Percentiles rank a stretch among this genome's conserved stretches.
These are phyloP conservation scores for Mechanitis mazaeus DNA, from an alignment of 2,888 invertebrate genomes.

Conservation along the genomic window DNA sequence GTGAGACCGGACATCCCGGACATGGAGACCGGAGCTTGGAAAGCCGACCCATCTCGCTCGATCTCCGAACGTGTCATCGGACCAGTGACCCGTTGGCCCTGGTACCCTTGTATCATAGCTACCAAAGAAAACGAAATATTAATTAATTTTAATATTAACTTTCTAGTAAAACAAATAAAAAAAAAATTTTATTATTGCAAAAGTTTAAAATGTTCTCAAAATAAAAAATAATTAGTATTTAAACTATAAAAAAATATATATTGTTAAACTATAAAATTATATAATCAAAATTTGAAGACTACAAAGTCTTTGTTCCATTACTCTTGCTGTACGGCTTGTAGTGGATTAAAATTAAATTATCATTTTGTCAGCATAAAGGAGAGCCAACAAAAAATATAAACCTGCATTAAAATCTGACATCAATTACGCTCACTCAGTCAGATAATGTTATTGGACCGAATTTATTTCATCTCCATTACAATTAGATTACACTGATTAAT, in stretches of 20 bases:
- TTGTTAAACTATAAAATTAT: no score
- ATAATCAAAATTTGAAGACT: no score
- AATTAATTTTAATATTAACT: not conserved
- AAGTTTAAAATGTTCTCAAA: no score
- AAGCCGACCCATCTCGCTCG: conserved; percentile 79
- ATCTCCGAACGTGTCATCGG: conserved; percentile 77
- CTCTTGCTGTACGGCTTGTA: no score
- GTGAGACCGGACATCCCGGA: conserved; percentile 50
- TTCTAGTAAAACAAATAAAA: not conserved
- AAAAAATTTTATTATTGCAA: not conserved
- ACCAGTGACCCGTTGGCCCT: conserved; percentile 61
- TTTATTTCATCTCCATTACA: conserved; percentile 30
- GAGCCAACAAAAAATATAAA: conserved; percentile 13
- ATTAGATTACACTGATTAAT: conserved; percentile 31
- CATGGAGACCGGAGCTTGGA: conserved; percentile 53
- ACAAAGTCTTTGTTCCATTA: no score
- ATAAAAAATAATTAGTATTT: no score
- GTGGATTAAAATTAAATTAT: not conserved
- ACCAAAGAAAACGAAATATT: conserved; percentile 23
- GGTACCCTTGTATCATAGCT: conserved; percentile 63
- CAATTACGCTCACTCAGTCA: conserved; percentile 26
- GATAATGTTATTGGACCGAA: conserved; percentile 26
- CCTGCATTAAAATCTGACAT: conserved; percentile 19
- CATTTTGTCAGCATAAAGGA: conserved; percentile 6
- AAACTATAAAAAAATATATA: no score